Conservation (phyloP, 2,113 vertebrate species). For the Triplophysa rosa region DNA sequence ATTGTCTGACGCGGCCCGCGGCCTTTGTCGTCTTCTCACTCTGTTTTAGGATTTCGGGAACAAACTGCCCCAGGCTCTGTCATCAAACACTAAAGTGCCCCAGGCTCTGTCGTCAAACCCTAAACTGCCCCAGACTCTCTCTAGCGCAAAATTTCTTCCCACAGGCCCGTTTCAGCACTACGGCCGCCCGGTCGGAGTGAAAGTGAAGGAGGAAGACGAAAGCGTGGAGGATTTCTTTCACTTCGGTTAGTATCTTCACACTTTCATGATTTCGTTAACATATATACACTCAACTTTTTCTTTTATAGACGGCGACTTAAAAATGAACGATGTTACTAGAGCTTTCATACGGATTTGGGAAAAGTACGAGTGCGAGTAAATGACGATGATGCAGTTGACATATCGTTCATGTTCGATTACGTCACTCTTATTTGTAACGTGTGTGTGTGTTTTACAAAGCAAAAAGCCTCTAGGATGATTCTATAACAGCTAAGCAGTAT, state of each 20-base stretch:
- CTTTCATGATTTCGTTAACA: neutral
- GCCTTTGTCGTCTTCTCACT: conserved; percentile 38
- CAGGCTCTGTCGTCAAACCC: conserved; percentile 41
- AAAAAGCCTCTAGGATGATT: too few species aligned
- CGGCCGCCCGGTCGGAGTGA: conserved; percentile 44
- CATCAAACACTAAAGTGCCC: conserved; percentile 47
- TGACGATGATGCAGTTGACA: too few species aligned
- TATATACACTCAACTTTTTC: neutral
- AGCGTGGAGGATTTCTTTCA: conserved; percentile 57
- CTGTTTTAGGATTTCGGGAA: conserved; percentile 59
- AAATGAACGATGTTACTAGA: too few species aligned
- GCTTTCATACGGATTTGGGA: too few species aligned
- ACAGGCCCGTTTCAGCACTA: conserved; percentile 49
- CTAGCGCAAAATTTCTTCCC: conserved; percentile 52
- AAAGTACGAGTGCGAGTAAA: too few species aligned
- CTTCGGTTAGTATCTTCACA: conserved; percentile 44
- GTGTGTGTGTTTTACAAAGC: too few species aligned
- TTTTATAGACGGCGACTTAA: too few species aligned
- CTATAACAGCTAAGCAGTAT: too few species aligned
- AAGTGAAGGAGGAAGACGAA: conserved; percentile 57
- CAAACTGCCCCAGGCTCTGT: conserved; percentile 55
- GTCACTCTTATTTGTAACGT: too few species aligned
- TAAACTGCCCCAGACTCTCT: conserved; percentile 57
- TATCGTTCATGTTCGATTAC: too few species aligned
- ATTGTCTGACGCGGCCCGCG: conserved; percentile 18